Conservation (phyloP, 2,113 vertebrate species). For the Xiphophorus maculatus region DNA sequence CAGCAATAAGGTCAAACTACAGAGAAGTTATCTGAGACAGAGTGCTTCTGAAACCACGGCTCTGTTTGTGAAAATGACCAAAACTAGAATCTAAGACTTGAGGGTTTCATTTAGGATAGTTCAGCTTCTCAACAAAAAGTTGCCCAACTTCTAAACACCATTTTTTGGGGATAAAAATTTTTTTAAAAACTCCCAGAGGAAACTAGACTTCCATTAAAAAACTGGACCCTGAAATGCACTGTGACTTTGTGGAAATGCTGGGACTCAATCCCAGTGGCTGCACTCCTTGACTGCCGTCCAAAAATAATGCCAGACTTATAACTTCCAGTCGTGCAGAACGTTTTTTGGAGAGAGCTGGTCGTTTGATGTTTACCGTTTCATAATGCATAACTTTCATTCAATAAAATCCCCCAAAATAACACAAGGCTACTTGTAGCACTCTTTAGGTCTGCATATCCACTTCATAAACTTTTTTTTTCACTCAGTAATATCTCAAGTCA, state of each 20-base stretch:
- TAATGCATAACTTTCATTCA: not conserved
- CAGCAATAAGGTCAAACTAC: not conserved
- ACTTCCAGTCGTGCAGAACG: constrained; percentile 3
- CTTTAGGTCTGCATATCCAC: not conserved
- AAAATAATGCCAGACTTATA: constrained; percentile 18
- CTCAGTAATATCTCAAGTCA: not conserved
- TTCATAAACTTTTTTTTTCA: not conserved
- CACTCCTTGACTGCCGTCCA: constrained; percentile 6
- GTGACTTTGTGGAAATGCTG: not conserved
- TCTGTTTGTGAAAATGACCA: not conserved
- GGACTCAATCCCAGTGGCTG: constrained; percentile 1
- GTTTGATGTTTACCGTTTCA: not conserved
- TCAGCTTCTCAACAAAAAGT: constrained; percentile 9
- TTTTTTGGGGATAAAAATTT: too few species aligned
- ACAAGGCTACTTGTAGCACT: not conserved
- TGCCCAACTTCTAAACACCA: not conserved
- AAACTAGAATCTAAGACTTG: not conserved
- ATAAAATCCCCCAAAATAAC: not conserved
- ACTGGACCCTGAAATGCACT: not conserved
- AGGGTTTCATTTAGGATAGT: not conserved
- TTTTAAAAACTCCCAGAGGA: not conserved
- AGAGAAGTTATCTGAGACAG: not conserved
- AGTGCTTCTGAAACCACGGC: not conserved
- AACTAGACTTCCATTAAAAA: constrained; percentile 8
- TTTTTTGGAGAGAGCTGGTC: not conserved